These are phyloP conservation scores for Amphipoea oculea DNA, from an alignment of 2,888 invertebrate genomes.

Conservation along the genomic window DNA sequence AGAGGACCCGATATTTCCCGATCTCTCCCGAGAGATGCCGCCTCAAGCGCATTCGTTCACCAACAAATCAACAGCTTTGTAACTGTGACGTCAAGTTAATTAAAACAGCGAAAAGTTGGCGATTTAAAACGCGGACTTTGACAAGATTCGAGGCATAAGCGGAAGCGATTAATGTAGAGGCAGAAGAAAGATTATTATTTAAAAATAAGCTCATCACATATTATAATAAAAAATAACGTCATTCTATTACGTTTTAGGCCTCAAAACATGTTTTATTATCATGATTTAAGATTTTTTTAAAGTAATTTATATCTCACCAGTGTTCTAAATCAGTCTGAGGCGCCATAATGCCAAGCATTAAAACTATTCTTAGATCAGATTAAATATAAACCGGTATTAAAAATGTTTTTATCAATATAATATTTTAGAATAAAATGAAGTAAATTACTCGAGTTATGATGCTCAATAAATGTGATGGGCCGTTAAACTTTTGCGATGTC, in stretches of 20 bases:
- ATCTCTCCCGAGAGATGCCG: constrained; percentile 35
- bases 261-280: constrained; percentile 23
- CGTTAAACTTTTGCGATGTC: constrained; percentile 44
- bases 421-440: constrained; percentile 39
- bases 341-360: constrained; percentile 24
- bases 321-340: constrained; percentile 40
- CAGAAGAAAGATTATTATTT: neutral
- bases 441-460: constrained; percentile 49
- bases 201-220: neutral
- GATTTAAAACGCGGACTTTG: constrained; percentile 81
- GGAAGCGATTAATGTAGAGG: constrained; percentile 34
- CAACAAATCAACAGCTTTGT: constrained; percentile 85
- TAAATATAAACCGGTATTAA: constrained; percentile 41
- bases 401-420: constrained; percentile 24
- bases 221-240: neutral
- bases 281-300: constrained; percentile 4
- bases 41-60: constrained; percentile 64
- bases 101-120: constrained; percentile 88
- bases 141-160: constrained; percentile 36
- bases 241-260: neutral
- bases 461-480: constrained; percentile 45
- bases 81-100: constrained; percentile 88
- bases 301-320: constrained; percentile 27
- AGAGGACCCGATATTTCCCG: constrained; percentile 26
- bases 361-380: constrained; percentile 29